phyloP scores from a whole-genome alignment of 2,113 vertebrate species.

The Labeo catla region DNA sequence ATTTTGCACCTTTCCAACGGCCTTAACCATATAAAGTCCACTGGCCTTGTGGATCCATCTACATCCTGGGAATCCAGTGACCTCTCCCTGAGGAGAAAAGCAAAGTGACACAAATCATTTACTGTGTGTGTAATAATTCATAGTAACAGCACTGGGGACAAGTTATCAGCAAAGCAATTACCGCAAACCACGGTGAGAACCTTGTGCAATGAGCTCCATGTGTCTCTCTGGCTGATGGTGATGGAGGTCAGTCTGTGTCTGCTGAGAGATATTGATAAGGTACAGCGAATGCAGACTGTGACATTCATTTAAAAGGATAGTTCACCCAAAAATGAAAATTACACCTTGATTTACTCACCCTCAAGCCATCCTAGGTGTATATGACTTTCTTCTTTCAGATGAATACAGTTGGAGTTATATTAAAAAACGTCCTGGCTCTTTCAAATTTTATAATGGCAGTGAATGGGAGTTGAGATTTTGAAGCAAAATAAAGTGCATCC shows the following conservation, averaged over 20 bases:
- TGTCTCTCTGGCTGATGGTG: not conserved
- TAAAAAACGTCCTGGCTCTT: no score
- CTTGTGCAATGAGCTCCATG: not conserved
- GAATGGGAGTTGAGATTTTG: no score
- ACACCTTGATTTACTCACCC: no score
- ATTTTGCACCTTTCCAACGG: not conserved
- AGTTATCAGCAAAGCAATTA: conserved; percentile 56
- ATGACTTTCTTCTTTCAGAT: no score
- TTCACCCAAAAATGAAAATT: no score
- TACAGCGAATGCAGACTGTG: not conserved
- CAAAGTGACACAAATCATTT: conserved; percentile 45
- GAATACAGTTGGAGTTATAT: no score
- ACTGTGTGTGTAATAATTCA: conserved; percentile 42
- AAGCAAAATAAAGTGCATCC: no score
- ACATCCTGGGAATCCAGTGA: not conserved
- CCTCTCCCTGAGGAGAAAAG: conserved; percentile 20
- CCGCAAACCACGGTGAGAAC: conserved; percentile 9
- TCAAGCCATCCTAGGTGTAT: no score
- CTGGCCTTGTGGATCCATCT: not conserved
- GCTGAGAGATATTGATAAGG: not conserved
- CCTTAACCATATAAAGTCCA: not conserved
- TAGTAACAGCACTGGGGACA: conserved; percentile 35
- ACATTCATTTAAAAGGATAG: not conserved
- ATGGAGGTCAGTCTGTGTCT: not conserved
- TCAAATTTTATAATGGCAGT: no score